Base-by-base conservation (phyloP, 2,113 vertebrate genomes). In the Terrapene triunguis region DNA sequence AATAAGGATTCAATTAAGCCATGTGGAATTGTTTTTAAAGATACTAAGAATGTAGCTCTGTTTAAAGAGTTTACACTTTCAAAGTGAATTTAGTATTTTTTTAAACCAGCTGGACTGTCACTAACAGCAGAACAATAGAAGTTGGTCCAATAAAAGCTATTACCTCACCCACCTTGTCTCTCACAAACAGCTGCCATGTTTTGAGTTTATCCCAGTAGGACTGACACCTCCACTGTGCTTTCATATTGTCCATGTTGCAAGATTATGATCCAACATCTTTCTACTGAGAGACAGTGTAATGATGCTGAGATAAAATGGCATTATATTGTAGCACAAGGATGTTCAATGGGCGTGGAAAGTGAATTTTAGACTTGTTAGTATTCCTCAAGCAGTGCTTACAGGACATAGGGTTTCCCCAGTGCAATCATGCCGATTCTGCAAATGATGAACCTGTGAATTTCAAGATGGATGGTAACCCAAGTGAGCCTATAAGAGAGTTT, bases 1-100 rank as follows among this genome's bases (percentile, higher is more conserved):
- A 96, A 81, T 78, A 93, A 88, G 53, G 27, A 83, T 87, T 94
- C 53, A 87, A 27, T 91, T 93, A 83, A 27, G 88, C 81, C 42
- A 74, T 35, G 6, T n/a, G 53, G 80, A 89, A 27, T 62, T 74
- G 4, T 92, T 96, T 95, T 86, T 92, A 89, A 1, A 1, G 51
- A 35, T 42, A 27, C 22, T 92, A 6, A 65, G 35, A 10, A n/a
- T 16, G 13, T 54, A 89, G 48, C 48, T 92, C 38, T 79, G 74
- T 85, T 3, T 35, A 54, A 27, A 83, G 5, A 59, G 22, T n/a
- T 91, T 51, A 83, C 25, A 38, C 10, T 84, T 76, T 44, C 24
- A 87, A 79, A 54, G 2, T 82, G 0, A 79, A 74, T 48, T 91
- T 59, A 78, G 32, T 72, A 21, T 87, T 80, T 84, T 44, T 29